Conservation (phyloP, 2,888 invertebrate species). For the Papilio gigon region DNA sequence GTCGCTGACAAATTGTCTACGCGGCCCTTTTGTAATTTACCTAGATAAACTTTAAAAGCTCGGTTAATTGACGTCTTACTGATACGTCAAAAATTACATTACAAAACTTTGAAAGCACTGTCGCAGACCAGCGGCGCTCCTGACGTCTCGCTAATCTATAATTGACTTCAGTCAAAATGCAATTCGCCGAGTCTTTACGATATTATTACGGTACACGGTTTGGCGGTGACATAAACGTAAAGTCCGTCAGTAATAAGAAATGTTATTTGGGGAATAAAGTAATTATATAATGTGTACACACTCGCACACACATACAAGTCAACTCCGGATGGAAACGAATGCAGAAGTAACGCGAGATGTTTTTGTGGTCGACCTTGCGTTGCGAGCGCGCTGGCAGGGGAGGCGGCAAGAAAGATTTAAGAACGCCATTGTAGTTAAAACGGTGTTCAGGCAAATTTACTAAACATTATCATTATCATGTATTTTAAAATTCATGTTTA, state of each 20-base stretch:
- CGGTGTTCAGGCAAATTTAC: not conserved
- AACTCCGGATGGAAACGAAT: slow-evolving; percentile 39
- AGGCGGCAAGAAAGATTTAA: too few relatives aligned
- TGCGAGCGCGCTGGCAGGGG: not conserved
- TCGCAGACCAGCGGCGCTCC: too few relatives aligned
- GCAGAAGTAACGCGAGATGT: slow-evolving; percentile 36
- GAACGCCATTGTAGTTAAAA: too few relatives aligned
- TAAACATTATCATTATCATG: too few relatives aligned
- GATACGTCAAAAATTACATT: too few relatives aligned
- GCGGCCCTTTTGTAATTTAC: not conserved
- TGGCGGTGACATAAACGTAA: not conserved
- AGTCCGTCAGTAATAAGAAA: slow-evolving; percentile 18
- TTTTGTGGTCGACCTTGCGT: slow-evolving; percentile 30
- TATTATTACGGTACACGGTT: not conserved
- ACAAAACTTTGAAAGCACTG: too few relatives aligned
- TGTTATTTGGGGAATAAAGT: slow-evolving; percentile 33
- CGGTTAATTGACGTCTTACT: too few relatives aligned
- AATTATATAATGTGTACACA: slow-evolving; percentile 36
- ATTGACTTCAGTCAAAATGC: too few relatives aligned
- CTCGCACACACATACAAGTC: slow-evolving; percentile 38
- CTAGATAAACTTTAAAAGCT: not conserved
- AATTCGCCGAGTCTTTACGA: too few relatives aligned
- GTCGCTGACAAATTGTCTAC: not conserved
- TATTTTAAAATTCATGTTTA: too few relatives aligned
- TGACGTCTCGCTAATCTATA: too few relatives aligned